These are phyloP conservation scores for Rhinopomastus cyanomelas DNA, from an alignment of 2,113 vertebrate genomes.

Conservation along the genomic window DNA sequence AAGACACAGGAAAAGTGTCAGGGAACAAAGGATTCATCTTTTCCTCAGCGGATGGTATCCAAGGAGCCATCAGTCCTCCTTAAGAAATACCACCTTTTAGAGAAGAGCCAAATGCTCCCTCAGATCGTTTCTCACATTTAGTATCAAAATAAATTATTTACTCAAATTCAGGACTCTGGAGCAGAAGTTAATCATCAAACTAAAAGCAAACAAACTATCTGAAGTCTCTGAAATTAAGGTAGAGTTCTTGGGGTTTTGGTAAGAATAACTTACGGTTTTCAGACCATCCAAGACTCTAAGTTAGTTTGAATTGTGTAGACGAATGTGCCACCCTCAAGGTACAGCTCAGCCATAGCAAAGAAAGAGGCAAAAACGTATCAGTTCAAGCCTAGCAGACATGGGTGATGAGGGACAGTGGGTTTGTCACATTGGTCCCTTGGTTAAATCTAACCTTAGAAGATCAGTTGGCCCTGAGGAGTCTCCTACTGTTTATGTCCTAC, in stretches of 20 bases:
- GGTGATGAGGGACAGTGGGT: not conserved
- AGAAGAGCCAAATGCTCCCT: not conserved
- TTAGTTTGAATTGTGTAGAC: not conserved
- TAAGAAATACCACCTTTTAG: not conserved
- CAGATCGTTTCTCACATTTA: not conserved
- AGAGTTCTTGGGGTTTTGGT: not conserved
- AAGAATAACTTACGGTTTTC: not conserved
- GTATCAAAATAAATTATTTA: not conserved
- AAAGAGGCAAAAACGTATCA: not conserved
- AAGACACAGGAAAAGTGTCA: not conserved
- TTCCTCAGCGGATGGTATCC: rapidly evolving
- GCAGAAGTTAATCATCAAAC: not conserved
- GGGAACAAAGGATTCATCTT: not conserved
- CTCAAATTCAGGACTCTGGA: not conserved
- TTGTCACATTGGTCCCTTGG: not conserved
- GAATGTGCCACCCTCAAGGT: not conserved
- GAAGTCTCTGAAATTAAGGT: not conserved
- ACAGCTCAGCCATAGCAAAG: not conserved
- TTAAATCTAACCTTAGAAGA: not conserved
- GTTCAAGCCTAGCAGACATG: not conserved
- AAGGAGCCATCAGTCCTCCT: not conserved
- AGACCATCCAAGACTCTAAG: not conserved
- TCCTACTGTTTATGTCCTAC: not conserved
- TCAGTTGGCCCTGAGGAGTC: not conserved
- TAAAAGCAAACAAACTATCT: not conserved